phyloP scores from a whole-genome alignment of 2,113 vertebrate genomes.

The Mungos mungo region DNA sequence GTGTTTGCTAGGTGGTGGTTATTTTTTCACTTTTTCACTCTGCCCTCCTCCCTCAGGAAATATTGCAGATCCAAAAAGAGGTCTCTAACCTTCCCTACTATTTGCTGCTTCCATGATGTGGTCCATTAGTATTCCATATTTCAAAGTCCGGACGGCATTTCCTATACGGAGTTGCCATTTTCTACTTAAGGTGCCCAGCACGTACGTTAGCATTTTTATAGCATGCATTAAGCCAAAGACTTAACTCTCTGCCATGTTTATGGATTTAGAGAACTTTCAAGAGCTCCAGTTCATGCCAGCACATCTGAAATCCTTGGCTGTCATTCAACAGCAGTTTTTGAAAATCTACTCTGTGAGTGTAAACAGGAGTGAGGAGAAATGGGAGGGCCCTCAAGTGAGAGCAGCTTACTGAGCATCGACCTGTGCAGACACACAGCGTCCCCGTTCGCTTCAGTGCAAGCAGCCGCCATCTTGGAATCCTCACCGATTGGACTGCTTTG shows the following conservation, averaged over 20 bases:
- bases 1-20: background rate
- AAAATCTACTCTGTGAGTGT: background rate
- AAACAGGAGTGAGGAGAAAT: background rate
- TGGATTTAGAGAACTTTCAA: background rate
- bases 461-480: background rate
- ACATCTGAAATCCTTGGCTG: background rate
- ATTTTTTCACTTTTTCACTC: background rate
- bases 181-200: background rate
- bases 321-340: slow-evolving; percentile 33
- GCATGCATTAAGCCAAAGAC: background rate
- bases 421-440: background rate
- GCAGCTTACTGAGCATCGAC: background rate
- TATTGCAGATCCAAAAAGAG: background rate
- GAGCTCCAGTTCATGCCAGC: background rate
- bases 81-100: background rate
- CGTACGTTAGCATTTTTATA: background rate
- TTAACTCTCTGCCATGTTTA: background rate
- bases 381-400: background rate
- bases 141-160: background rate
- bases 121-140: background rate
- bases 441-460: accelerated
- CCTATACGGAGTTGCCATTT: background rate
- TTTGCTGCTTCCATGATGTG: background rate
- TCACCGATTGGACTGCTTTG: background rate
- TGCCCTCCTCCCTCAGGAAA: background rate